A percentile compares a stretch with the other conserved stretches of the same genome.
Evolutionary conservation across 1,140 invertebrate species (phyloP).

Genomic region (Oreohelix idahoensis): DNA sequence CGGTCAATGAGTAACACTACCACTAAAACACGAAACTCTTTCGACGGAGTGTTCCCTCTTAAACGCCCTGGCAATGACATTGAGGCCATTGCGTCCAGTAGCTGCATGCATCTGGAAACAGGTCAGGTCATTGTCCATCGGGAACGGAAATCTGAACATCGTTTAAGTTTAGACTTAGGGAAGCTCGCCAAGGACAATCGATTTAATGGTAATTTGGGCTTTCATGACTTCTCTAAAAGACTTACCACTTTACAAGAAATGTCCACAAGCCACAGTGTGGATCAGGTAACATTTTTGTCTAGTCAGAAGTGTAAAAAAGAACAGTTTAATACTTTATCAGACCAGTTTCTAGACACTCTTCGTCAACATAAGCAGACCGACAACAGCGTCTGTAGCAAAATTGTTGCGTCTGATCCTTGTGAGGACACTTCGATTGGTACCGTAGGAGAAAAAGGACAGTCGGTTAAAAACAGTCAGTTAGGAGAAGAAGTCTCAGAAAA

Average conservation of each 20-base stretch:
- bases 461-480: neutral
- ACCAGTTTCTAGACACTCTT: slow-evolving; percentile 21
- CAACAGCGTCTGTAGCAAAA: neutral
- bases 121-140: neutral
- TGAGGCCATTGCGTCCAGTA: neutral
- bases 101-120: slow-evolving; percentile 25
- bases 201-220: neutral
- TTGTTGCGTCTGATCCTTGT: neutral
- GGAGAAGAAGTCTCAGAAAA: neutral
- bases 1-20: neutral
- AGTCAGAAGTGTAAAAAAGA: neutral
- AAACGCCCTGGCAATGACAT: neutral
- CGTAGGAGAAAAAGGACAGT: neutral
- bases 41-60: neutral
- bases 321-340: neutral
- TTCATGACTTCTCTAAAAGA: neutral
- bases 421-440: neutral
- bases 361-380: too few species aligned
- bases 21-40: neutral
- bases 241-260: slow-evolving; percentile 1
- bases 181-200: neutral
- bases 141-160: neutral
- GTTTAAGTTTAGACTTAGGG: slow-evolving; percentile 16
- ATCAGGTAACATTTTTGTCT: neutral
- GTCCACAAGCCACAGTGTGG: neutral